Evolutionary conservation across 1,140 invertebrate genomes (phyloP).

Genomic region (Hycleus cichorii): DNA sequence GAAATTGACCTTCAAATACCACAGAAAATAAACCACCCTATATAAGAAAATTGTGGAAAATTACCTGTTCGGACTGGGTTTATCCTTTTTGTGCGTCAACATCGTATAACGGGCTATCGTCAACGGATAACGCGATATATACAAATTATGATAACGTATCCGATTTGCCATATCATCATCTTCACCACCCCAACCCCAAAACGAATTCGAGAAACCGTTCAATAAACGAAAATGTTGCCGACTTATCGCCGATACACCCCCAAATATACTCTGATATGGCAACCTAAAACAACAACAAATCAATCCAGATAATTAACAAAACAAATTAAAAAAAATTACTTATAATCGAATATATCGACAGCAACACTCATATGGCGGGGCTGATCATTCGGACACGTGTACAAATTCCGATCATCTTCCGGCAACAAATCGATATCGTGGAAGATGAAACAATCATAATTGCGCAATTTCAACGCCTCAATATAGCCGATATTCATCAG

Average conservation of each 20-base stretch:
- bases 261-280: constrained; percentile 83
- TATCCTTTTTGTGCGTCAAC: constrained; percentile 81
- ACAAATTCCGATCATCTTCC: constrained; percentile 86
- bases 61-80: constrained; percentile 81
- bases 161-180: constrained; percentile 89
- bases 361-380: constrained; percentile 93
- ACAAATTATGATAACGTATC: constrained; percentile 67
- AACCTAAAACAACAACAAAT: constrained; percentile 52
- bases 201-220: constrained; percentile 88
- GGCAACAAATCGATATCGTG: constrained; percentile 94
- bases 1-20: no score
- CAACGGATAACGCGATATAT: constrained; percentile 79
- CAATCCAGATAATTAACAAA: no score
- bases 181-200: constrained; percentile 90
- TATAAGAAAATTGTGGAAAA: not conserved
- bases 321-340: constrained; percentile 44
- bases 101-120: constrained; percentile 85
- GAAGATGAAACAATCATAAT: constrained; percentile 89
- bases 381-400: constrained; percentile 80
- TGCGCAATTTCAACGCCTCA: constrained; percentile 69
- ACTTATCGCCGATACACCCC: constrained; percentile 80
- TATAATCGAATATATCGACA: constrained; percentile 82
- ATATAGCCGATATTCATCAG: constrained; percentile 93
- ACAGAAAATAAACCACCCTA: not conserved
- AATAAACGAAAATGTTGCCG: constrained; percentile 71